phyloP scores from a whole-genome alignment of 2,888 invertebrate species.

The Tachystola acroxantha region DNA sequence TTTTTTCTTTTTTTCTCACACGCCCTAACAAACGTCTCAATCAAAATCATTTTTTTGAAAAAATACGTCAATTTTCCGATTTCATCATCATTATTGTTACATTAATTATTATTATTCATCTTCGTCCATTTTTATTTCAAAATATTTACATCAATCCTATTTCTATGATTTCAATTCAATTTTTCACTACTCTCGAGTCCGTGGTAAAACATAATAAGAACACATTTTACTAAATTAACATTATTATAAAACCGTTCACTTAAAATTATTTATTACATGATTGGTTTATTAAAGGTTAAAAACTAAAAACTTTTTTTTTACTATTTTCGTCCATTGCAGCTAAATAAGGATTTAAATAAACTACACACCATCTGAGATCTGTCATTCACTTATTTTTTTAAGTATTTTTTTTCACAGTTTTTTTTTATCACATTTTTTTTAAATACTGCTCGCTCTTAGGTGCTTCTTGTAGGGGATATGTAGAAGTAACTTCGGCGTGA shows the following conservation, averaged over 20 bases:
- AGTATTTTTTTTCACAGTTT: conserved; percentile 60
- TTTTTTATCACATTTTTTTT: conserved; percentile 70
- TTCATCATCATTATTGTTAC: conserved; percentile 17
- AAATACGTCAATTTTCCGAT: conserved; percentile 45
- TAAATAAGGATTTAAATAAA: conserved; percentile 54
- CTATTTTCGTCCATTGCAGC: conserved; percentile 42
- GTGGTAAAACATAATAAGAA: conserved; percentile 10
- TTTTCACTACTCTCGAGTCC: conserved; percentile 1
- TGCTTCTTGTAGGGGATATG: conserved; percentile 28
- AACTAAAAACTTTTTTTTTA: conserved; percentile 28
- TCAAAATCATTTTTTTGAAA: conserved; percentile 43
- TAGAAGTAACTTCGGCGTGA: conserved; percentile 27
- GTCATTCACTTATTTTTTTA: conserved; percentile 68
- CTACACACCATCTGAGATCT: conserved; percentile 69
- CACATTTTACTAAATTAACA: conserved; percentile 14
- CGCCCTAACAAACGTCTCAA: conserved; percentile 33
- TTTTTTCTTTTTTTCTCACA: conserved; percentile 24
- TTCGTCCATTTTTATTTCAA: conserved; percentile 26
- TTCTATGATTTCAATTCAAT: conserved; percentile 6
- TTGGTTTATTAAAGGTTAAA: conserved; percentile 27
- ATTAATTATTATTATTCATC: too few relatives aligned
- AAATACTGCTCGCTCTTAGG: conserved; percentile 62
- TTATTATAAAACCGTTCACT: conserved; percentile 9
- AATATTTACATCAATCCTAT: conserved; percentile 37
- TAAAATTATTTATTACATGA: conserved; percentile 15